These are phyloP conservation scores for Daktulosphaira vitifoliae DNA, from an alignment of 1,140 invertebrate genomes.

Conservation along the genomic window DNA sequence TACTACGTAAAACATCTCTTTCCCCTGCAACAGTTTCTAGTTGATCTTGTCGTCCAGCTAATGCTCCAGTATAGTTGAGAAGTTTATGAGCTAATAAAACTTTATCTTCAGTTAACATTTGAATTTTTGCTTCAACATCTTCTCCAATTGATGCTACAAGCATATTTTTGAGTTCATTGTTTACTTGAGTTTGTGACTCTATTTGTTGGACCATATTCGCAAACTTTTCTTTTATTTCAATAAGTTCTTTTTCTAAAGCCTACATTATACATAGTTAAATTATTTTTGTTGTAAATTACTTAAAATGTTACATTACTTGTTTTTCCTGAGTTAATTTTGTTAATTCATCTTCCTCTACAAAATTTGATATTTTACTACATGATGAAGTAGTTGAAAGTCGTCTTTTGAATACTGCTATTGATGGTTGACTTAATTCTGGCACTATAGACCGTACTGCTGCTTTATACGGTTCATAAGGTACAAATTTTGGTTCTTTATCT, in stretches of 20 bases:
- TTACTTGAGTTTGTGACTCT: slow-evolving; percentile 67
- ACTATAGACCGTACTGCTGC: slow-evolving; percentile 71
- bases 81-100: slow-evolving; percentile 74
- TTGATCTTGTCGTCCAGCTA: slow-evolving; percentile 81
- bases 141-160: slow-evolving; percentile 88
- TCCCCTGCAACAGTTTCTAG: slow-evolving; percentile 84
- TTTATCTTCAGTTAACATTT: slow-evolving; percentile 83
- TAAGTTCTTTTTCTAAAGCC: slow-evolving; percentile 48
- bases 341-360: slow-evolving; percentile 56
- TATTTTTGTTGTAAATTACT: background rate
- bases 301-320: slow-evolving; percentile 3
- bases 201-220: slow-evolving; percentile 59
- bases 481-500: slow-evolving; percentile 68
- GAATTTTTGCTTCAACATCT: slow-evolving; percentile 79
- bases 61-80: slow-evolving; percentile 70
- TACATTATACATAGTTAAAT: too few relatives aligned
- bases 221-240: slow-evolving; percentile 53
- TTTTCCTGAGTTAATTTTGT: slow-evolving; percentile 9
- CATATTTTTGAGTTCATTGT: slow-evolving; percentile 84
- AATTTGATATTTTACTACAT: slow-evolving; percentile 38
- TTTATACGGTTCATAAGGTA: slow-evolving; percentile 82
- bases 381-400: slow-evolving; percentile 38
- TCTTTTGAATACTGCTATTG: slow-evolving; percentile 43
- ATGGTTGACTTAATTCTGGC: slow-evolving; percentile 39
- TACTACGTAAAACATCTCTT: slow-evolving; percentile 91